Evolutionary conservation across 2,113 vertebrate genomes (phyloP), one percentile per base, ranked within the genome.

Genomic region (Psittacus erithacus): DNA sequence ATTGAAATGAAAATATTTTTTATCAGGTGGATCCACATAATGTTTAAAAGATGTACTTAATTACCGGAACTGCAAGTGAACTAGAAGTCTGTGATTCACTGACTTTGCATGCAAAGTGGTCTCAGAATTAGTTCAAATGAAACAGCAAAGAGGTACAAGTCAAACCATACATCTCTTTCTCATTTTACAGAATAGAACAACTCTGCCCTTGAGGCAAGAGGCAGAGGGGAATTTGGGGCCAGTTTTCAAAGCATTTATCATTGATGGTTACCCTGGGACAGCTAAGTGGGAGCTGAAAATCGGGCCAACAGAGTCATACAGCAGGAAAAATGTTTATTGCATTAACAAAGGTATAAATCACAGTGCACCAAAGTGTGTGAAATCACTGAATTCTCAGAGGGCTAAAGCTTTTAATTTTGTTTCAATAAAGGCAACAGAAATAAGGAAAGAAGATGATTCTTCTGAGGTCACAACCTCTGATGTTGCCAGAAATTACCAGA

Each of bases 281-380:
- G 47, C 44, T 82, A 93, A 91, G 35, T 50, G 62, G 52, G 80
- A 90, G 19, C 73, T 87, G 69, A 93, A 93, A 87, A 86, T 65
- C 17, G 7, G 63, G 59, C 83, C 82, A 95, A 53, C 17, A 29
- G 31, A 95, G 63, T 60, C 67, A 68, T 64, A 52, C 18, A 70
- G 44, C 3, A 6, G 73, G 70, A 78, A 90, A 95, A 94, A 88
- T 43, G 62, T 64, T 93, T 87, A 82, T 91, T 82, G 67, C 75
- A 67, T 93, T 93, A 86, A 63, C 67, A 74, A 86, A 93, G 67
- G 91, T 94, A 89, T 92, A 92, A 96, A 92, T 92, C 92, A 94
- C 38, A 65, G 13, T 33, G 22, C 67, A 29, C 49, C 81, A 73
- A 87, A 91, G 67, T 0, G 11, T 91, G 69, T 91, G 88, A 95